Conservation (phyloP, 2,888 invertebrate genomes). For the Brenthis hecate region DNA sequence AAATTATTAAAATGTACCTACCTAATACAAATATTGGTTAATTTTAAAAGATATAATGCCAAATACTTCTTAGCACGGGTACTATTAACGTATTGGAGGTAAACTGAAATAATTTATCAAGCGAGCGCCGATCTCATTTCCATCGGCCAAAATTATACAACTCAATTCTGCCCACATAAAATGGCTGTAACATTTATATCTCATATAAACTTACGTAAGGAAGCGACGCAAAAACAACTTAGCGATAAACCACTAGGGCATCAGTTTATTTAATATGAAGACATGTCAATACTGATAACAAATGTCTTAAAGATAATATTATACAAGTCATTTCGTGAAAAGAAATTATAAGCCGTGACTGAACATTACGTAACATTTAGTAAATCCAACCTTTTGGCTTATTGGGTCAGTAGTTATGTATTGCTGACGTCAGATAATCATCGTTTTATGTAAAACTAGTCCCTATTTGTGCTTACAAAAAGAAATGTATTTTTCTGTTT, state of each 20-base stretch:
- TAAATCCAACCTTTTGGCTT: constrained; percentile 1
- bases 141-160: constrained; percentile 17
- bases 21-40: too few relatives aligned
- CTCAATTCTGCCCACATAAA: constrained; percentile 10
- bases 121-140: constrained; percentile 10
- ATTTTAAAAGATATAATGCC: too few relatives aligned
- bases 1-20: too few relatives aligned
- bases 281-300: constrained; percentile 3
- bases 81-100: too few relatives aligned
- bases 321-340: not conserved
- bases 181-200: constrained; percentile 17
- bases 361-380: constrained; percentile 7
- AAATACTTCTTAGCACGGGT: not conserved
- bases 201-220: constrained; percentile 15
- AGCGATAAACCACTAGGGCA: constrained; percentile 7
- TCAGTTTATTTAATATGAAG: constrained; percentile 1
- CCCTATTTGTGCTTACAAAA: not conserved
- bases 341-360: constrained; percentile 1
- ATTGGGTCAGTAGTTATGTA: constrained; percentile 12
- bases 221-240: constrained; percentile 13
- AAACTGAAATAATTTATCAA: constrained; percentile 13
- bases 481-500: not conserved
- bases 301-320: too few relatives aligned
- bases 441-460: constrained; percentile 1
- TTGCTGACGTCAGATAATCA: constrained; percentile 1